Evolutionary conservation across 2,113 vertebrate genomes (phyloP).

Genomic region (Rousettus leschenaultii): DNA sequence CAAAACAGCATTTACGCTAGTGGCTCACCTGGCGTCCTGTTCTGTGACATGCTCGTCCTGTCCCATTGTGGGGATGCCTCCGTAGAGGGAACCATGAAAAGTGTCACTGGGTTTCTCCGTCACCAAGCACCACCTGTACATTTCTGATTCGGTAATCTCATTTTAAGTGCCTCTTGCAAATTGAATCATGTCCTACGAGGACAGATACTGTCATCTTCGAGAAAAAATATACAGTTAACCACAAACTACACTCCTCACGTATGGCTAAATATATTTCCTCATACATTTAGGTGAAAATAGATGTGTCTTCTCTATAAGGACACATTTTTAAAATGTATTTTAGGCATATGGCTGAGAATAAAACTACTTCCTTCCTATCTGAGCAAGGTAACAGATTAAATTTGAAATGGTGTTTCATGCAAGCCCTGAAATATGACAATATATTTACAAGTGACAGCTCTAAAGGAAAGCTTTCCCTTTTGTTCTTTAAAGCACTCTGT

Average conservation of each 20-base stretch:
- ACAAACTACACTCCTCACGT: neutral
- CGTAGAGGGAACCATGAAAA: neutral
- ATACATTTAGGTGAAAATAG: neutral
- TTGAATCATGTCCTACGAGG: neutral
- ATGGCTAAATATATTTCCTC: neutral
- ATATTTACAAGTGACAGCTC: neutral
- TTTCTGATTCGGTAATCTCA: neutral
- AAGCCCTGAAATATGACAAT: neutral
- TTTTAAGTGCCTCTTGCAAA: conserved; percentile 41
- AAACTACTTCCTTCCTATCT: neutral
- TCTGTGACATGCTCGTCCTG: fast-evolving
- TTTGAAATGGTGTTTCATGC: neutral
- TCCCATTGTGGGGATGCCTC: neutral
- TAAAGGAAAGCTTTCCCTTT: neutral
- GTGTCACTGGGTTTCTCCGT: neutral
- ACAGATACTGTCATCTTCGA: neutral
- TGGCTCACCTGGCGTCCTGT: neutral
- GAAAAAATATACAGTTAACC: conserved; percentile 4
- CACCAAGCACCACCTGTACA: neutral
- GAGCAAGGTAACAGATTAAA: conserved; percentile 10
- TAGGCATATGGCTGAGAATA: neutral
- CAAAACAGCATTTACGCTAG: fast-evolving
- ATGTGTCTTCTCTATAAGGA: neutral
- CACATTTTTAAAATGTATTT: conserved; percentile 7
- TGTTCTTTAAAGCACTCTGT: neutral